A percentile compares a stretch with the other conserved stretches of the same genome.
Evolutionary conservation across 2,888 invertebrate genomes (phyloP).

Genomic region (Trilocha varians): DNA sequence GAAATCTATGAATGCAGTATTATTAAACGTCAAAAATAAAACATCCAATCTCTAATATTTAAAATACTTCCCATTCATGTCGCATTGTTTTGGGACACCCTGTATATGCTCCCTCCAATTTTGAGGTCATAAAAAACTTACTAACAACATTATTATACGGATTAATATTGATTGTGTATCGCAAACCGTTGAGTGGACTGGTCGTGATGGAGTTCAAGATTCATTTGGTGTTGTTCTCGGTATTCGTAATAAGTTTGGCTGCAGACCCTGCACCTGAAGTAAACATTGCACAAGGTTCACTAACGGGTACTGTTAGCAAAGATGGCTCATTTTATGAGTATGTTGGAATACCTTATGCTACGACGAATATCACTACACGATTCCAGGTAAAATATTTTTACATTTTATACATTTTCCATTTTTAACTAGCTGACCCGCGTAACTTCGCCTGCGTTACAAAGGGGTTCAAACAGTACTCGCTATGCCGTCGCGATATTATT

Average conservation of each 20-base stretch:
- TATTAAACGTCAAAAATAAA: no score
- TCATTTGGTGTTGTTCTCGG: slow-evolving; percentile 24
- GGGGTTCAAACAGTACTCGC: no score
- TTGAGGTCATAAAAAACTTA: not conserved
- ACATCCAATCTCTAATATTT: no score
- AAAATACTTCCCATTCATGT: no score
- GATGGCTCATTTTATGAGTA: slow-evolving; percentile 32
- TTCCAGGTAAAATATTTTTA: slow-evolving; percentile 22
- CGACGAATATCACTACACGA: slow-evolving; percentile 18
- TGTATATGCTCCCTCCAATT: not conserved
- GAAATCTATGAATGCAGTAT: no score
- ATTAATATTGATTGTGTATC: not conserved
- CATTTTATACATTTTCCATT: no score
- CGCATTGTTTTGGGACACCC: no score
- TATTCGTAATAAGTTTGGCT: slow-evolving; percentile 26
- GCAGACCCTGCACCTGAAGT: slow-evolving; percentile 34
- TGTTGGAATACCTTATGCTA: slow-evolving; percentile 33
- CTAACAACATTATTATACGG: not conserved
- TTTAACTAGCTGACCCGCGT: no score
- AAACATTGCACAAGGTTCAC: slow-evolving; percentile 24
- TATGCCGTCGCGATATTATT: no score
- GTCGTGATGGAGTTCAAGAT: slow-evolving; percentile 18
- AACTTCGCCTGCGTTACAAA: no score
- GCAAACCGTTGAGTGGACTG: not conserved
- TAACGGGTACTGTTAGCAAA: slow-evolving; percentile 25